phyloP scores from a whole-genome alignment of 2,888 invertebrate species.

The Diploptera punctata region DNA sequence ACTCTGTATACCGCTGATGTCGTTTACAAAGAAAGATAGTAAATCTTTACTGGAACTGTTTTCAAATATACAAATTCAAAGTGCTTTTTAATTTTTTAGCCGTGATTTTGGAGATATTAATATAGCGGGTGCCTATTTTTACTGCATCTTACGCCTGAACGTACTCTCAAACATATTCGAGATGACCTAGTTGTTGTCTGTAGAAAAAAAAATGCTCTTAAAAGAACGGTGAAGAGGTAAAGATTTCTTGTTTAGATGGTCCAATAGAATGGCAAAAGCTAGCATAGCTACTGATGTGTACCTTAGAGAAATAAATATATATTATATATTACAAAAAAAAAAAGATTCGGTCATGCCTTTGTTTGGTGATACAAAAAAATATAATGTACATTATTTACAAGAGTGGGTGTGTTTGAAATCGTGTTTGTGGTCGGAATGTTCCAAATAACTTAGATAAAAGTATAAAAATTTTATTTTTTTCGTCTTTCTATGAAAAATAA shows the following conservation, averaged over 20 bases:
- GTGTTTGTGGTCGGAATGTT: conserved; percentile 31
- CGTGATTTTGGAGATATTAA: not conserved
- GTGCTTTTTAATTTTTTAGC: conserved; percentile 14
- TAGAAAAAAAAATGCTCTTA: not conserved
- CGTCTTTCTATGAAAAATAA: conserved; percentile 10
- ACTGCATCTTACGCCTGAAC: not conserved
- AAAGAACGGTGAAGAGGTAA: not conserved
- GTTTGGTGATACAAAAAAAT: conserved; percentile 11
- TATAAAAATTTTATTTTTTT: conserved; percentile 12
- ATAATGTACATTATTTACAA: conserved; percentile 5
- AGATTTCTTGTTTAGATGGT: conserved; percentile 10
- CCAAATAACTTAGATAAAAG: conserved; percentile 15
- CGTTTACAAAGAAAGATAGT: not conserved
- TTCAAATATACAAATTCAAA: not conserved
- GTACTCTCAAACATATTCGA: not conserved
- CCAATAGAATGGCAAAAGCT: not conserved
- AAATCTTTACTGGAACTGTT: not conserved
- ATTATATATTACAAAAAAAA: not conserved
- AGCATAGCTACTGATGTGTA: conserved; percentile 10
- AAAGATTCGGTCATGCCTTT: not conserved
- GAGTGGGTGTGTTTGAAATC: conserved; percentile 23
- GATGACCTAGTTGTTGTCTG: not conserved
- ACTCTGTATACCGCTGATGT: no score
- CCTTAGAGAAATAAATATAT: not conserved
- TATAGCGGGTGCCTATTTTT: conserved; percentile 6